These are phyloP conservation scores for Vanessa atalanta DNA, from an alignment of 1,140 invertebrate species.

Conservation along the genomic window DNA sequence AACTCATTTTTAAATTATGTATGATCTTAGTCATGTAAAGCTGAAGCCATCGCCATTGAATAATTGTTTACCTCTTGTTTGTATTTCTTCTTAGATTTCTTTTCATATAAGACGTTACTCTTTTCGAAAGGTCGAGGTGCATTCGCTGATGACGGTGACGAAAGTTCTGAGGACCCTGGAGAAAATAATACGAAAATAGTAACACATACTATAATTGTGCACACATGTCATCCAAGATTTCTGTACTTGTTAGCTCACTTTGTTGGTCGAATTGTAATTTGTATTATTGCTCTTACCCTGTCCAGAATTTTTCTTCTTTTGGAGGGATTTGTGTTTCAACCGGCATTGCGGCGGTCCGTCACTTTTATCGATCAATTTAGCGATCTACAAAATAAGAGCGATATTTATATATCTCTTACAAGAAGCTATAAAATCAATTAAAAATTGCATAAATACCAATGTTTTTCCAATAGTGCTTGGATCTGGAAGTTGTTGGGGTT, in stretches of 20 bases:
- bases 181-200: too few species aligned
- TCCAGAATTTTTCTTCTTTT: too few species aligned
- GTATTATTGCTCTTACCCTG: too few species aligned
- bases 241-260: neutral
- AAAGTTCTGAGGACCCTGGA: neutral
- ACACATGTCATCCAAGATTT: neutral
- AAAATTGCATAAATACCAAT: neutral
- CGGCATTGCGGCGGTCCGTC: neutral
- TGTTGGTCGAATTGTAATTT: too few species aligned
- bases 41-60: neutral
- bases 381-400: neutral
- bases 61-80: neutral
- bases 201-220: too few species aligned
- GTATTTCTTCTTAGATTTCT: neutral
- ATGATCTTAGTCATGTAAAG: too few species aligned
- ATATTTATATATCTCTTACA: too few species aligned
- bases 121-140: neutral
- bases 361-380: neutral
- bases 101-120: neutral
- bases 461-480: neutral
- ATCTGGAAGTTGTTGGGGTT: neutral
- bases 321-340: too few species aligned
- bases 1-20: too few species aligned
- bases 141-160: neutral
- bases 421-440: neutral